phyloP scores from a whole-genome alignment of 2,888 invertebrate genomes.

The Chrysolina oricalcia region DNA sequence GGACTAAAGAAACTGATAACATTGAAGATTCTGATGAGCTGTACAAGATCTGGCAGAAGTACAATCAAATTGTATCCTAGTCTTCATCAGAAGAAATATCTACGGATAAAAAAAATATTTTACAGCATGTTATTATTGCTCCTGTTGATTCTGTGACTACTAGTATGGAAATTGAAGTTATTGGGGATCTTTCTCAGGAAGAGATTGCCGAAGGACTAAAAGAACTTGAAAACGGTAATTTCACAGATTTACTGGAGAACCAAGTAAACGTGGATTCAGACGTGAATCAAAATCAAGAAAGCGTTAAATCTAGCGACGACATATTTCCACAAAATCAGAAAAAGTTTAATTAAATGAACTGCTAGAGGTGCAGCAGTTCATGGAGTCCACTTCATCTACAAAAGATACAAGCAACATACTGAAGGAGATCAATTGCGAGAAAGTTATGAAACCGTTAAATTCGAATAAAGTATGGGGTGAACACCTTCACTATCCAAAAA shows the following conservation, averaged over 20 bases:
- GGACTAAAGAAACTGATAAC: background rate
- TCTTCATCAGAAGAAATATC: slow-evolving; percentile 15
- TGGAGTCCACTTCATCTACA: slow-evolving; percentile 7
- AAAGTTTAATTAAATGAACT: background rate
- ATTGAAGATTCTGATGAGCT: background rate
- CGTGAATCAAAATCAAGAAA: background rate
- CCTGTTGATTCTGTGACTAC: slow-evolving; percentile 22
- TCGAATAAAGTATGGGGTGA: slow-evolving; percentile 18
- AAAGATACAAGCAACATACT: slow-evolving; percentile 10
- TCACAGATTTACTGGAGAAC: slow-evolving; percentile 17
- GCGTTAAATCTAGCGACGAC: background rate
- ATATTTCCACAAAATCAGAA: slow-evolving; percentile 4
- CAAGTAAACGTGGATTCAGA: slow-evolving; percentile 7
- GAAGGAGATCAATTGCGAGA: slow-evolving; percentile 10
- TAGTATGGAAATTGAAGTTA: slow-evolving; percentile 6
- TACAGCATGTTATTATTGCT: slow-evolving; percentile 32
- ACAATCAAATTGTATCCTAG: background rate
- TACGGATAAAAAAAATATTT: slow-evolving; percentile 28
- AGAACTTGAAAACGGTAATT: slow-evolving; percentile 27
- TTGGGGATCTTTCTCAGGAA: slow-evolving; percentile 23
- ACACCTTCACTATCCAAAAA: slow-evolving; percentile 21
- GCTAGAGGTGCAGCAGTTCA: background rate
- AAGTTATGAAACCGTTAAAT: slow-evolving; percentile 5
- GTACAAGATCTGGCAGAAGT: slow-evolving; percentile 4
- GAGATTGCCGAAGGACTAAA: slow-evolving; percentile 26